Evolutionary conservation across 2,888 invertebrate species (phyloP).

Genomic region (Lithophane semibrunnea): DNA sequence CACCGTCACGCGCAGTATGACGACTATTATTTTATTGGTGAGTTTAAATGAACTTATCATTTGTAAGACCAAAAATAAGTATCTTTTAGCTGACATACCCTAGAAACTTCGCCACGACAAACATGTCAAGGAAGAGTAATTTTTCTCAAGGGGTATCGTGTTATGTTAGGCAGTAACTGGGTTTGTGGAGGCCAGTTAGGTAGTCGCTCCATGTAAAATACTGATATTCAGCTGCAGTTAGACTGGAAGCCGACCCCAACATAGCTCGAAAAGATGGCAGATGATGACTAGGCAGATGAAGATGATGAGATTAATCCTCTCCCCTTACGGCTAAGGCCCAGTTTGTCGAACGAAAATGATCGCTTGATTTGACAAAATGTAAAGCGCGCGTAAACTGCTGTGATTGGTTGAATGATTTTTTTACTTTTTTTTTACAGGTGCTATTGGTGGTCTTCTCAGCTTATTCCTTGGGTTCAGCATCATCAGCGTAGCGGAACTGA

Average conservation of each 20-base stretch:
- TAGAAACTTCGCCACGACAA: no score
- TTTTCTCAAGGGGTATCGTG: not conserved
- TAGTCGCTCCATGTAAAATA: not conserved
- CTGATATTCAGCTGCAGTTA: not conserved
- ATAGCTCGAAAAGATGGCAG: not conserved
- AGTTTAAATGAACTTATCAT: constrained; percentile 32
- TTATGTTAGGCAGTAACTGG: not conserved
- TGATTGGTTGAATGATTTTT: no score
- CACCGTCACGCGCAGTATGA: constrained; percentile 87
- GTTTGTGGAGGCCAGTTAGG: not conserved
- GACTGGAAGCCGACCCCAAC: not conserved
- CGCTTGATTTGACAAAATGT: no score
- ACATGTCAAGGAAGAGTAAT: not conserved
- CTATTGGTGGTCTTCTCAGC: constrained; percentile 87
- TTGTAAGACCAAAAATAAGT: not conserved
- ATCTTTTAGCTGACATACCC: no score
- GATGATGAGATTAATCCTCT: not conserved
- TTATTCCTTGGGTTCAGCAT: constrained; percentile 88
- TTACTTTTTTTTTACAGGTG: constrained; percentile 74
- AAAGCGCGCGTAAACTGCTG: no score
- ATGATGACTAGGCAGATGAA: not conserved
- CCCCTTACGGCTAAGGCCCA: not conserved
- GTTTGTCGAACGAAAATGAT: no score
- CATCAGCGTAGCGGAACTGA: constrained; percentile 86
- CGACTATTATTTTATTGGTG: constrained; percentile 87